phyloP scores from a whole-genome alignment of 1,140 invertebrate genomes.

The Drosophila elegans region DNA sequence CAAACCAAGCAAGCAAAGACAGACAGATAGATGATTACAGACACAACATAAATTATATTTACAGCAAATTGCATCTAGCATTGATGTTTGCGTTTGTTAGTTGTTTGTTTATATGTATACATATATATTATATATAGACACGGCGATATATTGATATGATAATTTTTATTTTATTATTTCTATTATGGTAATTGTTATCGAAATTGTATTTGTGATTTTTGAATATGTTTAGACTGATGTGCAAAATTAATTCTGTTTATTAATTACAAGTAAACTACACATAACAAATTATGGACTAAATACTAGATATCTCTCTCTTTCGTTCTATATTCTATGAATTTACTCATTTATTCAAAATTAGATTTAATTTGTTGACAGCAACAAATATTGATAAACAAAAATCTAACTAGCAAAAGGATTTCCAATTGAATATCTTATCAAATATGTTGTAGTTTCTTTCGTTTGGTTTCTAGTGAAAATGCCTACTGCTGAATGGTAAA shows the following conservation, averaged over 20 bases:
- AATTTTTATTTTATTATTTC: constrained; percentile 78
- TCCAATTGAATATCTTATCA: constrained; percentile 24
- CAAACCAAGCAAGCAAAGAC: constrained; percentile 51
- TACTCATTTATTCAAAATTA: constrained; percentile 61
- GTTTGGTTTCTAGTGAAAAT: constrained; percentile 63
- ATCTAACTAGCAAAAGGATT: constrained; percentile 41
- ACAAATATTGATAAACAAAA: constrained; percentile 29
- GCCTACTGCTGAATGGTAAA: constrained; percentile 37
- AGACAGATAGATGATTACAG: constrained; percentile 9
- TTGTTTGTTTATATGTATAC: constrained; percentile 50
- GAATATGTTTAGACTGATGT: constrained; percentile 83
- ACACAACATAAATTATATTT: constrained; percentile 40
- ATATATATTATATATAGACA: constrained; percentile 60
- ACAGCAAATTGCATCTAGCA: constrained; percentile 46
- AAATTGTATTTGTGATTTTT: constrained; percentile 84
- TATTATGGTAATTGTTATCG: constrained; percentile 83
- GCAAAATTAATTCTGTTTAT: constrained; percentile 81
- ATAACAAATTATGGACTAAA: constrained; percentile 43
- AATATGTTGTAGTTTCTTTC: constrained; percentile 47
- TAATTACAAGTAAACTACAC: constrained; percentile 68
- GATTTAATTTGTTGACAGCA: constrained; percentile 57
- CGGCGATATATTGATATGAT: constrained; percentile 62
- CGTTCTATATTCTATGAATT: constrained; percentile 48
- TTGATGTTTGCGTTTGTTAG: constrained; percentile 64
- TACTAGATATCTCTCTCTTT: constrained; percentile 35